A percentile compares a stretch with the other conserved stretches of the same genome.
Conservation (phyloP, 2,888 invertebrate species). For the Drosophila siamana region DNA sequence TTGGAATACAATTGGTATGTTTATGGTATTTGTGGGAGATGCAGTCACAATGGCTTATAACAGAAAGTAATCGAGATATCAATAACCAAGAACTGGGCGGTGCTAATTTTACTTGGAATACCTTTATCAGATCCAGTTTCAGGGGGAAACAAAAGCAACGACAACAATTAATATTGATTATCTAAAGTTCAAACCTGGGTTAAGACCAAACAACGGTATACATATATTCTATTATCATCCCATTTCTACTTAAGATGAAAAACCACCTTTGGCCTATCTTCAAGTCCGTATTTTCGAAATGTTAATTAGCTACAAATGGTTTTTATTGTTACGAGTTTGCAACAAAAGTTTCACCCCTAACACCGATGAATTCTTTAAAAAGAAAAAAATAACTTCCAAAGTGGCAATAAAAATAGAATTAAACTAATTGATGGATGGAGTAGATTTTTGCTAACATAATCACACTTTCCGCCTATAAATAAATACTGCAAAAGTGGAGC, state of each 20-base stretch:
- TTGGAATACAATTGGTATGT: slow-evolving; percentile 29
- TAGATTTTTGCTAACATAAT: neutral
- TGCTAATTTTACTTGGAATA: neutral
- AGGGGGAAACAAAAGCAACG: neutral
- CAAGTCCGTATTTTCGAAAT: neutral
- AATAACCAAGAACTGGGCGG: slow-evolving; percentile 5
- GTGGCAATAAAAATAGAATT: neutral
- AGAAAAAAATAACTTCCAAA: neutral
- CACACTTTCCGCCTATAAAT: neutral
- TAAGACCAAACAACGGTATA: neutral
- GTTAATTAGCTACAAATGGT: neutral
- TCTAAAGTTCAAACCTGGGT: neutral
- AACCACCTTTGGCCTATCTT: neutral
- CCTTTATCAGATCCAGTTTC: neutral
- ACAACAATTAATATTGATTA: slow-evolving; percentile 9
- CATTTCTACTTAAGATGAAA: neutral
- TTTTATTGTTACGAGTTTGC: neutral
- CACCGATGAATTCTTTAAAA: too few relatives aligned
- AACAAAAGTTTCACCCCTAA: neutral
- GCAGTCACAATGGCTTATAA: slow-evolving; percentile 7
- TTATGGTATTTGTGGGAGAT: slow-evolving; percentile 25
- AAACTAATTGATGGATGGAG: neutral
- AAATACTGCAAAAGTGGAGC: neutral
- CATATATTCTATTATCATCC: neutral
- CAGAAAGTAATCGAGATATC: slow-evolving; percentile 7